Evolutionary conservation across 1,140 invertebrate species (phyloP), one percentile per base, ranked within the genome.

Genomic region (Calliphora vicina): DNA sequence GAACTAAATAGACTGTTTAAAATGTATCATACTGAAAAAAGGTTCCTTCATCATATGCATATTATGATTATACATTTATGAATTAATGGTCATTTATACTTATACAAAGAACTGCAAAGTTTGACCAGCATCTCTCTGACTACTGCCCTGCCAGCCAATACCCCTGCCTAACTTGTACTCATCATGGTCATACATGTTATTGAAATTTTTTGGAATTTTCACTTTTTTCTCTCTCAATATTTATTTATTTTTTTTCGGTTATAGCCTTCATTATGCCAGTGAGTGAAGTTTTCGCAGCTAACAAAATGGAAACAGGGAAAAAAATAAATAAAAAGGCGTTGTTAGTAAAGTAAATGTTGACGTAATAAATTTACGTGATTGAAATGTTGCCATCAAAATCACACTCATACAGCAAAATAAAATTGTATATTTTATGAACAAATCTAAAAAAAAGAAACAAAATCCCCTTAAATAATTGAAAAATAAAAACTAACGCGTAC

Each of bases 291-390:
- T 35, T 35, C 3, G 29, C 82, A 26, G 27, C 10, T 25, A 42
- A 61, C 42, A 57, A 26, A 80, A 35, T 67, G 67, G 45, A 8
- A 23, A 67, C n/a, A 67, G 29, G 29, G 8, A 8, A 23, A 23
- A 67, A 61, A n/a, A 67, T 67, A 67, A 43, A 43, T 43, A 23
- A 78, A 78, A 78, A 78, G 74, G 74, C 74, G 35, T 43, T 67
- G 76, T 80, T 67, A 67, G 74, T 27, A 88, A 89, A 87, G 88
- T 86, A 89, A 89, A 89, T 89, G 87, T 89, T 89, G 88, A 87
- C 88, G 87, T 89, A 89, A 89, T 89, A 89, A 89, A 89, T 89
- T 89, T 89, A 89, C 88, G 88, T 89, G 88, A 89, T 89, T 89
- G 88, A 89, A 89, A 89, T 89, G 89, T 89, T 81, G 87, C 87